Evolutionary conservation across 1,140 invertebrate species (phyloP), one percentile per base, ranked within the genome.

Genomic region (Heliothis virescens): DNA sequence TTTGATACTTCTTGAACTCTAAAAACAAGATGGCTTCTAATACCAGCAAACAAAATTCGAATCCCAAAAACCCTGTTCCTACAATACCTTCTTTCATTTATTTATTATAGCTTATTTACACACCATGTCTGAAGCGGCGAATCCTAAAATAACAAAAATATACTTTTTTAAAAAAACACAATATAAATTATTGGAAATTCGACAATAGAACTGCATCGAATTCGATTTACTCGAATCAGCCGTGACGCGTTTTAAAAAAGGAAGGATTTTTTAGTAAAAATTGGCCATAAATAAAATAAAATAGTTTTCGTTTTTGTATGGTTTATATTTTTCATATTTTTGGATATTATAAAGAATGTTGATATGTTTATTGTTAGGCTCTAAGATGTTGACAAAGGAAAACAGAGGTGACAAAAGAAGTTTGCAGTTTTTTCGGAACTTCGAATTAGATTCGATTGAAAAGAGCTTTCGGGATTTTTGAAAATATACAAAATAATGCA

Each of bases 221-320:
- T 80, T 50, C 63, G 59, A 53, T 79, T 81, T 80, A 81, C 80
- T 84, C 65, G 41, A 81, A 83, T 67, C 26, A 67, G 81, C 73
- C 81, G 82, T 87, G 83, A 86, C 80, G 86, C 84, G 63, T 82
- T 87, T 82, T 83, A 63, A 67, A 85, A 85, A 80, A 73, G 21
- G 78, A 69, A 82, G 80, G 1, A 4, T 16, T 72, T 72, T 60
- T 18, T 57, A 48, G 57, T 81, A 82, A 80, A 80, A 62, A 72
- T 63, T 57, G 21, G 77, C 18, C 34, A 63, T 74, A 74, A 73
- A 79, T 73, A 48, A 78, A 63, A 69, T 67, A 48, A 62, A 75
- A 75, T 59, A 52, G 16, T 29, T 48, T 50, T 9, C 26, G 21
- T 60, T 57, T 59, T 26, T 60, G 12, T 9, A 74, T 18, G 41